Base-by-base conservation (phyloP, 2,797 vertebrate species). In the Kryptopterus vitreolus region DNA sequence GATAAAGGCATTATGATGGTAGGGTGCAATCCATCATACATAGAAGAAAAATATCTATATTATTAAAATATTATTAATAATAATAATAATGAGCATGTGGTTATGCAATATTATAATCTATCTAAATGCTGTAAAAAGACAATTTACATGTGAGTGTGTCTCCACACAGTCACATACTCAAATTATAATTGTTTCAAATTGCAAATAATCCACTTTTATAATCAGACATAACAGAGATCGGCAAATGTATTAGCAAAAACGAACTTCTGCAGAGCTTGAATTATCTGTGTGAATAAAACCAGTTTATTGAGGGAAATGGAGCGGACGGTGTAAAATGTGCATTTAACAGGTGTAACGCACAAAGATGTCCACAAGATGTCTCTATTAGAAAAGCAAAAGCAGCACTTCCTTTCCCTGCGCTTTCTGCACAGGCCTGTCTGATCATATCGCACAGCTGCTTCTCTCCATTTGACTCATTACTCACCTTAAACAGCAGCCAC, bases 361-460 rank as follows among this genome's bases (percentile, higher is more conserved):
- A 31, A 10, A 20, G 29, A 9, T 78, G 31, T 63, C 90, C 91
- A 92, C 89, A 80, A 90, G 92, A 87, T 92, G 90, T 90, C 81
- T 82, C 84, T 57, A 81, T 86, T 77, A 85, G 81, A 84, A 86
- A 88, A 88, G 82, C 82, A 90, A 89, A 87, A 68, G 72, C n/a
- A 52, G 62, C 18, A n/a, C 6, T 11, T n/a, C 29, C 12, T 0
- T 50, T 71, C 58, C 22, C 12, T 33, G 24, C 48, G 66, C 52
- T 78, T 35, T n/a, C 69, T 22, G 10, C 16, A 33, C 15, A 52
- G 31, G 9, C 13, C 48, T n/a, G 13, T 33, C 38, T 48, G 38
- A 48, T 46, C 38, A 76, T 20, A 35, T 46, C 38, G 72, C 20
- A 13, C 52, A 72, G 65, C 53, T 38, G 43, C 48, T 75, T 52